Evolutionary conservation across 64 coral and sea anemone species (phyloP), one percentile per base, ranked within the genome.

Genomic region (Montipora efflorescens): DNA sequence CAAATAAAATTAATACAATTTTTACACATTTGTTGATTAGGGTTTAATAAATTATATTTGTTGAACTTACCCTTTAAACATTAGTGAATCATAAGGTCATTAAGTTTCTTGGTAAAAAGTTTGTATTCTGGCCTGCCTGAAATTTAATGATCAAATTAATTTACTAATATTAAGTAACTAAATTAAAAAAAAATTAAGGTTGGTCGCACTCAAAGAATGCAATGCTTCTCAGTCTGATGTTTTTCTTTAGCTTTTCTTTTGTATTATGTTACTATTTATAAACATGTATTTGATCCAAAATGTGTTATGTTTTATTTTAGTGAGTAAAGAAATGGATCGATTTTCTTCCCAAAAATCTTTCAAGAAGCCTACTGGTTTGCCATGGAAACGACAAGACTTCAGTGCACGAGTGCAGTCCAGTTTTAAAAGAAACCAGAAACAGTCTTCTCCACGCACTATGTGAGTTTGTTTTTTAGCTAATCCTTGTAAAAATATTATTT

Each of bases 321-420:
- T 95, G 76, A 72, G 84, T 64, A 95, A 91, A 67, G 96, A 97
- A 73, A 79, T 97, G 96, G 96, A 94, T 72, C 87, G 91, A 58
- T 79, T 94, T 47, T 77, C 86, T 13, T 49, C 80, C 8, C 90
- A 91, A 55, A 94, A 77, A 50, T 67, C 76, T 19, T 83, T 87
- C 16, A 91, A 59, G 44, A 95, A 91, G 59, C 94, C 55, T 18
- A 69, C 89, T 11, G 93, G 93, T 18, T 88, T 91, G 21, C 49
- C 93, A 23, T 18, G 78, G 47, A 78, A 83, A 73, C 78, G 91
- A 25, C 91, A 93, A 64, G 95, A 96, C 21, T 46, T 79, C 5
- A 80, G 74, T 75, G 13, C 19, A 20, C 53, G 74, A 22, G 81
- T 87, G 66, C 51, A 75, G 4, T 81, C 93, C 20, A 92, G 88